Percentiles rank a stretch among this genome's conserved stretches.
Conservation (phyloP, 2,888 invertebrate genomes). For the Disparrhopalites patrizii region DNA sequence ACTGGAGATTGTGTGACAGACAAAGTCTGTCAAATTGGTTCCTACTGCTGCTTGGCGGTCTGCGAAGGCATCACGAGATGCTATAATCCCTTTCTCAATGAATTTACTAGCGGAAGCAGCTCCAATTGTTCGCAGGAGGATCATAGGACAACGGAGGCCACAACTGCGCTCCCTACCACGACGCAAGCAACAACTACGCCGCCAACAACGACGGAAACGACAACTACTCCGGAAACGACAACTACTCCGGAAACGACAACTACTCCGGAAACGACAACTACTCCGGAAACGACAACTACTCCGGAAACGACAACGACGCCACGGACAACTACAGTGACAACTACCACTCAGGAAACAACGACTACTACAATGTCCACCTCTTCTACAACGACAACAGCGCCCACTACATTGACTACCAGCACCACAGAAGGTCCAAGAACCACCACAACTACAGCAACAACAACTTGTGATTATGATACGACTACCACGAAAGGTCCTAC, state of each 20-base stretch:
- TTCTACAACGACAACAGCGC: neutral
- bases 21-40: slow-evolving; percentile 12
- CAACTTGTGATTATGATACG: neutral
- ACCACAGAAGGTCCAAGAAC: neutral
- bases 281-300: neutral
- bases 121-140: neutral
- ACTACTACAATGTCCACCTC: neutral
- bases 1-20: slow-evolving; percentile 17
- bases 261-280: slow-evolving; percentile 5
- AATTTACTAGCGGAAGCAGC: slow-evolving; percentile 14
- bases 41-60: slow-evolving; percentile 28
- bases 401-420: neutral
- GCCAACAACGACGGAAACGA: neutral
- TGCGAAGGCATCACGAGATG: slow-evolving; percentile 27
- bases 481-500: neutral
- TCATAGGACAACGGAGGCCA: neutral
- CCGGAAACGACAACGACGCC: slow-evolving; percentile 3
- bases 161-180: neutral
- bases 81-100: slow-evolving; percentile 23
- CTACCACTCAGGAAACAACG: neutral
- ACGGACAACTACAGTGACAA: slow-evolving; percentile 1
- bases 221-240: neutral
- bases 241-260: neutral
- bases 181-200: neutral
- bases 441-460: neutral